Evolutionary conservation across 2,113 vertebrate species (phyloP), one percentile per base, ranked within the genome.

Genomic region (Ptyas mucosa): DNA sequence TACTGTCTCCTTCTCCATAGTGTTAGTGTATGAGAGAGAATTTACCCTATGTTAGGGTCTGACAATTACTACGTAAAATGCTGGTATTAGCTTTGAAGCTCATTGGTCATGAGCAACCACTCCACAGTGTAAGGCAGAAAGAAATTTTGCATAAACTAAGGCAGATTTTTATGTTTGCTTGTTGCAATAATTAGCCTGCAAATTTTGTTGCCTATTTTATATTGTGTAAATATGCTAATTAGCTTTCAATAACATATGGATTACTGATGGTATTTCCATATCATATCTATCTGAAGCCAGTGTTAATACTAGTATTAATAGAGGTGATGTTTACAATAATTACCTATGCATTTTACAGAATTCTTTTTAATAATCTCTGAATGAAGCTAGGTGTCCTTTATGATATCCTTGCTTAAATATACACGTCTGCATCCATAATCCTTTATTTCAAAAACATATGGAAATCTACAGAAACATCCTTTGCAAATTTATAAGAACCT

Each of bases 341-440:
- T 91, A 75, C 51, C 49, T 64, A 52, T 51, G 87, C 91, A 94
- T 94, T 91, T 89, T 9, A 0, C 89, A 64, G 85, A 51, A 86
- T 88, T 61, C 0, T 52, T 91, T 93, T 64, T 94, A 95, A 95
- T 85, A 10, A 93, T 54, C 0, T 0, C 4, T 93, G 92, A 91
- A 61, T 10, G 89, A 7, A 91, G 88, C 8, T 91, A 24, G 7
- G 93, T 93, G 88, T 88, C 0, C 0, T 34, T 91, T 46, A 54
- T 23, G 58, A 24, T 5, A 0, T 3, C 58, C 93, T 34, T 0
- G 0, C 5, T 0, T 89, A 58, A 0, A 89, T 91, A 7, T 0
- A 21, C 15, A 1, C 2, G 92, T 0, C 0, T 93, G 0, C 52
- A 23, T 94, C 94, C 18, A 29, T 15, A 90, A 94, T 85, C 43